Evolutionary conservation across 2,113 vertebrate species (phyloP).

Genomic region (Istiophorus platypterus): DNA sequence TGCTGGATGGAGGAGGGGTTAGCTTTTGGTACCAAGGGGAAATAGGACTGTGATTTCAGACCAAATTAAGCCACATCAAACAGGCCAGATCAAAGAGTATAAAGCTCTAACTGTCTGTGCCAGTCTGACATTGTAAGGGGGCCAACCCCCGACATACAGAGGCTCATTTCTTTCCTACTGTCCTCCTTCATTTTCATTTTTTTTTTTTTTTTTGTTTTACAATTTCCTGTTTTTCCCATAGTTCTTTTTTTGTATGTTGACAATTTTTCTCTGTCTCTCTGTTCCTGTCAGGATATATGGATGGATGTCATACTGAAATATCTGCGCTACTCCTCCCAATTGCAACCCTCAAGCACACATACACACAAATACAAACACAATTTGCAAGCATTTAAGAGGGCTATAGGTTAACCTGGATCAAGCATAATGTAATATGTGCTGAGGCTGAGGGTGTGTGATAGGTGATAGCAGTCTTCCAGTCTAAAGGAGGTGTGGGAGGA

Average conservation of each 20-base stretch:
- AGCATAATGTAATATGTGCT: conserved; percentile 68
- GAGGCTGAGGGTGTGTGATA: conserved; percentile 48
- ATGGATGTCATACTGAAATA: neutral
- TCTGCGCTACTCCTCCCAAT: no score
- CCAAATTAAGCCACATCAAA: conserved; percentile 83
- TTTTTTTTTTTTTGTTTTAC: conserved; percentile 1
- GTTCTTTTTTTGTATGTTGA: neutral
- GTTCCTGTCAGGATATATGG: neutral
- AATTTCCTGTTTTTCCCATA: neutral
- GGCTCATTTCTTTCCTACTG: neutral
- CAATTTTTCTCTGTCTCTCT: neutral
- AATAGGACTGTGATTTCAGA: conserved; percentile 80
- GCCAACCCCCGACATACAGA: no score
- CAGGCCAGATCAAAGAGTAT: conserved; percentile 76
- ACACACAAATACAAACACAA: conserved; percentile 2
- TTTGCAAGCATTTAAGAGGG: conserved; percentile 56
- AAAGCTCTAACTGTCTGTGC: conserved; percentile 61
- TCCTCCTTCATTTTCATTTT: conserved; percentile 10
- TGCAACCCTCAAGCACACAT: neutral
- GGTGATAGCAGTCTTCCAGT: conserved; percentile 26
- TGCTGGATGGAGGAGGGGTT: conserved; percentile 28
- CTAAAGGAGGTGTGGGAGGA: conserved; percentile 28
- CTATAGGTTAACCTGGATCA: conserved; percentile 71
- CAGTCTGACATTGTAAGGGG: conserved; percentile 66
- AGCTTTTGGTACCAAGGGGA: conserved; percentile 67